Evolutionary conservation across 2,888 invertebrate species (phyloP), one percentile per base, ranked within the genome.

Genomic region (Cephus nigrinus): DNA sequence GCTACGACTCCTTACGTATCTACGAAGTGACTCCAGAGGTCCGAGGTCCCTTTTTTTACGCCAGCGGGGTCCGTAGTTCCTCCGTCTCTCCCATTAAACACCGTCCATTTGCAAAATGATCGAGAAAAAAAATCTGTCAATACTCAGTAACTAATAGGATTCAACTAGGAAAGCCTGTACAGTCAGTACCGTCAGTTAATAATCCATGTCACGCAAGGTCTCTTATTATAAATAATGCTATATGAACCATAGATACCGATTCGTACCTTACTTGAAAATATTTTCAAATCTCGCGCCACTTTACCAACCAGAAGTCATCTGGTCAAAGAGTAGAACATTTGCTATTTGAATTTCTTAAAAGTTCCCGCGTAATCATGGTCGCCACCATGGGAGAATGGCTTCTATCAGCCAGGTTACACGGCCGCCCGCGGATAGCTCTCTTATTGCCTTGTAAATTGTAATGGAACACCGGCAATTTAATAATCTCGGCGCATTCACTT

Each of bases 391-490:
- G 55, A 55, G 55, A 55, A 55, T 55, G 55, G 55, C 55, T 55
- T 15, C 55, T 55, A 55, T 55, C 55, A 55, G 55, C 23, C 55
- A 55, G 55, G 55, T 55, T 55, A 55, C 55, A 55, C 55, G 55
- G 55, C 55, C 55, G 55, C 55, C 55, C 31, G 71, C 79, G 82
- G 84, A 86, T 86, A 86, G 83, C 84, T 85, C 86, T 86, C 86
- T 88, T 86, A 87, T 87, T 87, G 85, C 86, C 84, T 84, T 83
- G 86, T 87, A 86, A 86, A 87, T 84, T 85, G 85, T 87, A 86
- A 86, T 87, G 84, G 85, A 85, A 85, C 86, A 85, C 86, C 85
- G 77, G 86, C 87, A 84, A 88, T 88, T 88, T 86, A 88, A 88
- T 88, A 88, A 88, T 87, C 86, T 82, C 82, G 79, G 83, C 85